Base-by-base conservation (phyloP, 1,140 invertebrate species). In the Caenorhabditis remanei region DNA sequence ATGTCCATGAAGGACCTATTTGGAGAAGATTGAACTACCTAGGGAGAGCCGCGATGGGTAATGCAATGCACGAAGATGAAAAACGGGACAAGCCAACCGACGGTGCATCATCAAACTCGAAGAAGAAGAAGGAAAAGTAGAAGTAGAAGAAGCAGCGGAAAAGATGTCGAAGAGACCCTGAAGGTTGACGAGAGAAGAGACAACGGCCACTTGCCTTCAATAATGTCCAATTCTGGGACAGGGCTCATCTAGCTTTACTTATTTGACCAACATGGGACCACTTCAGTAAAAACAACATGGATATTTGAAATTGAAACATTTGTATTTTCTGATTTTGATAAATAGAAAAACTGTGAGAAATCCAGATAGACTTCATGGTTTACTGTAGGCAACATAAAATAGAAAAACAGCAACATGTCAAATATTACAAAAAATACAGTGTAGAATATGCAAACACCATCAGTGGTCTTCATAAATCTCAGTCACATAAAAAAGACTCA, bases 31-130 rank as follows among this genome's bases (percentile, higher is more conserved):
- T 79, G 71, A 79, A 79, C 71, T 79, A 50, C 46, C 71, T 79
- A 79, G 46, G 71, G 71, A 79, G 71, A 8, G 71, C 71, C 43
- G 14, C 67, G 24, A 71, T 53, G 71, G 71, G 71, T 79, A 79
- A 79, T 79, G 71, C 71, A 79, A 79, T 79, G 71, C 71, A 79
- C 43, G 71, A 79, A 79, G 71, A 79, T 79, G 71, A 79, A 79
- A 79, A 79, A 79, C 71, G 71, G 71, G 71, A 79, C 46, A 79
- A 79, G 71, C 13, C 65, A 41, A 71, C 71, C 71, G 46, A 79
- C 71, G 43, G 71, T 50, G 46, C 71, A 79, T 50, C 71, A 79
- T 79, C 71, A 48, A 32, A 50, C 43, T 50, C 50, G 46, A 79
- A 40, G n/a, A 50, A 40, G n/a, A 79, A 79, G 13, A 50, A 79